Conservation (phyloP, 30 jellyfish, hydroid and myxozoan genomes). For the Chironex yamaguchii region DNA sequence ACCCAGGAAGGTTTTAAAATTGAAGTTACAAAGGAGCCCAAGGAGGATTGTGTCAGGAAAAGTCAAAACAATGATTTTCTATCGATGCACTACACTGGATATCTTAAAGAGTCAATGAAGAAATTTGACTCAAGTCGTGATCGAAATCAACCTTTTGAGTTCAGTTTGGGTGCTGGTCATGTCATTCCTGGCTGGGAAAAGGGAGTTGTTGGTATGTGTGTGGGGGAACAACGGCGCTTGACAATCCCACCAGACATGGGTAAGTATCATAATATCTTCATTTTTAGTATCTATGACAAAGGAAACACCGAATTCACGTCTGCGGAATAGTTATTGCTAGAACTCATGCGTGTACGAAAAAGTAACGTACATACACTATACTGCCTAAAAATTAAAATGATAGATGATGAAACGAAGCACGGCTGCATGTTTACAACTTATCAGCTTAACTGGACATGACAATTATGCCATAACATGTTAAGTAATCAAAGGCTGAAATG, state of each 20-base stretch:
- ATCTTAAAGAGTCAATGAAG: constrained; percentile 57
- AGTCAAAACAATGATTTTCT: constrained; percentile 77
- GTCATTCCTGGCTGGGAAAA: constrained; percentile 98
- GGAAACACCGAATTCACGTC: too few species aligned
- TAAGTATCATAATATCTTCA: constrained; percentile 7
- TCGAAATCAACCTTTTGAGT: constrained; percentile 87
- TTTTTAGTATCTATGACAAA: too few species aligned
- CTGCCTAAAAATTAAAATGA: too few species aligned
- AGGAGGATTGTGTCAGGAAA: constrained; percentile 49
- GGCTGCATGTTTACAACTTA: too few species aligned
- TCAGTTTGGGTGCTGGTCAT: constrained; percentile 78
- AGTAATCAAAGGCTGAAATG: too few species aligned
- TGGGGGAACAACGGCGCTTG: constrained; percentile 87
- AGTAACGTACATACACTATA: too few species aligned
- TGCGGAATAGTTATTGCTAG: too few species aligned
- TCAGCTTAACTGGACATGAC: too few species aligned
- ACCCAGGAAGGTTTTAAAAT: too few species aligned
- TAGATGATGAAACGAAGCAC: too few species aligned
- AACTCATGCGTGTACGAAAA: too few species aligned
- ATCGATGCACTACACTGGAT: constrained; percentile 88
- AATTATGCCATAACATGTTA: too few species aligned
- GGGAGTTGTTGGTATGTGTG: constrained; percentile 89
- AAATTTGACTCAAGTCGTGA: constrained; percentile 85
- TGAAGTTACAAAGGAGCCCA: constrained; percentile 53
- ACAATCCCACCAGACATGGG: constrained; percentile 93